Conservation (phyloP, 1,140 invertebrate genomes). For the Lasioglossum albipes region DNA sequence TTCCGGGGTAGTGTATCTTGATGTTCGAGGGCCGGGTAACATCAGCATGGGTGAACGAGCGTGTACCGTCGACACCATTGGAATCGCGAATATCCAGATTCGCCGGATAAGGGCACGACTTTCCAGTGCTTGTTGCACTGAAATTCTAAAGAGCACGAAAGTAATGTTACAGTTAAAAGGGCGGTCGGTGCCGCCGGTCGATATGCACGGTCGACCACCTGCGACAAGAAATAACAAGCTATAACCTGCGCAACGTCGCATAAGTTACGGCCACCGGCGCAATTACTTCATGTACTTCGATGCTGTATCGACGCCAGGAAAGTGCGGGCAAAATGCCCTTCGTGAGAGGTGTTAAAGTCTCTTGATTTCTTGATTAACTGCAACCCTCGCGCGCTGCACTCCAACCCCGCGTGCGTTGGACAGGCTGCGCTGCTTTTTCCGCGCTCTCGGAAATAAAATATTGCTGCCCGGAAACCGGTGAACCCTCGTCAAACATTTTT, state of each 20-base stretch:
- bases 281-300: constrained; percentile 20
- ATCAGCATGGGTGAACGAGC: not conserved
- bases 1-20: not conserved
- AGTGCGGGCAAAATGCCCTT: not conserved
- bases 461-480: no score
- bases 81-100: not conserved
- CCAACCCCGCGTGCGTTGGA: not conserved
- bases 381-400: not conserved
- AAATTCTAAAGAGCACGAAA: constrained; percentile 18
- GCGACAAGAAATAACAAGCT: constrained; percentile 30
- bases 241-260: constrained; percentile 17
- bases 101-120: not conserved
- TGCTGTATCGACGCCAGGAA: constrained; percentile 8
- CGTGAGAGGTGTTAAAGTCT: not conserved
- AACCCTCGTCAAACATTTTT: no score
- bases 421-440: no score
- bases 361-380: constrained; percentile 23
- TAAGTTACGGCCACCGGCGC: constrained; percentile 2
- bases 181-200: constrained; percentile 12
- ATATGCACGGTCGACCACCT: constrained; percentile 1
- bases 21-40: not conserved
- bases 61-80: not conserved
- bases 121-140: not conserved
- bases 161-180: constrained; percentile 25
- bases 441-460: no score